Evolutionary conservation across 1,140 invertebrate genomes (phyloP), one percentile per base, ranked within the genome.

Genomic region (Ceratoteleas bidentatus): DNA sequence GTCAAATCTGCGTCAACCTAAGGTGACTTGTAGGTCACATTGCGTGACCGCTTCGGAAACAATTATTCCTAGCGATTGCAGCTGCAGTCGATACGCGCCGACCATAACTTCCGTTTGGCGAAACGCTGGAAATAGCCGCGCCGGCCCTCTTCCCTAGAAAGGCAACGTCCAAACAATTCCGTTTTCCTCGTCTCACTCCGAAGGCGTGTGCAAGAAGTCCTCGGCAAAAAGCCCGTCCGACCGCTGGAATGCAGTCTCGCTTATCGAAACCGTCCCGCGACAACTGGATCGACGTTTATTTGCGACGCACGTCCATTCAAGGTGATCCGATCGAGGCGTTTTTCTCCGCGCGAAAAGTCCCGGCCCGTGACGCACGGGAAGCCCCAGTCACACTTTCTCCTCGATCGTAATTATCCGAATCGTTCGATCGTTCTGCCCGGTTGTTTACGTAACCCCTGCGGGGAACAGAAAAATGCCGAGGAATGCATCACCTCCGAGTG

Each of bases 121-220:
- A 53, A 65, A 69, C 79, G 64, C 86, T 87, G 69, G 60, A 86
- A 87, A 87, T 87, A 88, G 84, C 74, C 74, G n/a, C 15, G 6
- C 50, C 52, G 61, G 43, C 52, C 60, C 49, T 45, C 58, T 24
- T 64, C 49, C 64, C 38, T 33, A 33, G 57, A 36, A 74, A 74
- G n/a, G 64, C 24, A n/a, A 13, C 43, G 61, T 66, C 24, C 40
- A 53, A 65, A 53, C 65, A 69, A 69, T 69, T 47, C 2, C 43
- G 10, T 52, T 70, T 64, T 62, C 45, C 38, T 47, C 33, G 15
- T 54, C 7, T 54, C 61, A 24, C 24, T 66, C 40, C 1, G 10
- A 2, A 9, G 33, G 33, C 16, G 32, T 16, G 32, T 14, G 36
- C 11, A 7, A 54, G 24, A 24, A 24, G 4, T 24, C 24, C 24